phyloP scores from a whole-genome alignment of 2,113 vertebrate species.

The Pelecanus crispus region DNA sequence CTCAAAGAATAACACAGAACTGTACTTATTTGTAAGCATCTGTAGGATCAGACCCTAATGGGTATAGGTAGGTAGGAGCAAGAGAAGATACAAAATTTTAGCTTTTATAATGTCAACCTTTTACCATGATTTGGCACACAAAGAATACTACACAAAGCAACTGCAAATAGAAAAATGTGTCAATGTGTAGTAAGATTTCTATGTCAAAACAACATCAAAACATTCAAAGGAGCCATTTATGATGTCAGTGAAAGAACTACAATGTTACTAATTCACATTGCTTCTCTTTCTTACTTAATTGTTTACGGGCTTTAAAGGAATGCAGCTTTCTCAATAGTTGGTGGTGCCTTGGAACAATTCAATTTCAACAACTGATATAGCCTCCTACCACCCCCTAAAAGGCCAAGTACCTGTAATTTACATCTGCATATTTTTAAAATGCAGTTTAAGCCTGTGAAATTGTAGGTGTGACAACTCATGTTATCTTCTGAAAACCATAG shows the following conservation, averaged over 20 bases:
- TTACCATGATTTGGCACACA: slow-evolving; percentile 6
- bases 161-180: slow-evolving; percentile 22
- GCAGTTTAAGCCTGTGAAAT: not conserved
- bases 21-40: not conserved
- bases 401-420: not conserved
- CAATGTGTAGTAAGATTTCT: slow-evolving; percentile 16
- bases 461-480: not conserved
- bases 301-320: not conserved
- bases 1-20: not conserved
- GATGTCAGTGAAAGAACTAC: slow-evolving; percentile 23
- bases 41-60: not conserved
- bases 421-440: not conserved
- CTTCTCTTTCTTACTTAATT: slow-evolving; percentile 28
- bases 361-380: not conserved
- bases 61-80: not conserved
- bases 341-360: not conserved
- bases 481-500: not conserved
- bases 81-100: not conserved
- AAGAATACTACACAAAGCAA: not conserved
- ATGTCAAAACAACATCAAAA: slow-evolving; percentile 53
- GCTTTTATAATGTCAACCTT: slow-evolving; percentile 21
- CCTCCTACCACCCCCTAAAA: not conserved
- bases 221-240: slow-evolving; percentile 34
- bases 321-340: not conserved
- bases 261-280: not conserved